Evolutionary conservation across 2,888 invertebrate species (phyloP).

Genomic region (Balanococcus diminutus): DNA sequence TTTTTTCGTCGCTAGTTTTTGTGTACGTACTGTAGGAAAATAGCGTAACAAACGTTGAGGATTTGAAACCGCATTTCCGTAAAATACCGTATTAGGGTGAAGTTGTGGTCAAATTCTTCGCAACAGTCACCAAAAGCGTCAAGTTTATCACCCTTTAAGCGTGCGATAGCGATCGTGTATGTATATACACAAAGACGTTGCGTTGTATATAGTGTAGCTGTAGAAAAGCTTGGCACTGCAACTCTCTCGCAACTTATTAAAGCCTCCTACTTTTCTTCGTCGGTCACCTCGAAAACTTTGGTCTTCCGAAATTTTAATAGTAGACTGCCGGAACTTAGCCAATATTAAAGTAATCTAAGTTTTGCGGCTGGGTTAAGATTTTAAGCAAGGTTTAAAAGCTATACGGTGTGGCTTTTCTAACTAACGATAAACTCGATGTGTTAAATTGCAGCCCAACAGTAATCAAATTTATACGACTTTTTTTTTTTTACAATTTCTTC

Average conservation of each 20-base stretch:
- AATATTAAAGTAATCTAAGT: slow-evolving; percentile 42
- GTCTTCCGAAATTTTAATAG: slow-evolving; percentile 41
- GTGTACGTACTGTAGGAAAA: neutral
- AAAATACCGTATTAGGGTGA: slow-evolving; percentile 37
- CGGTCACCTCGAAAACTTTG: slow-evolving; percentile 40
- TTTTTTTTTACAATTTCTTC: slow-evolving; percentile 38
- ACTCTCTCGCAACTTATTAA: slow-evolving; percentile 37
- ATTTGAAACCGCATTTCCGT: slow-evolving; percentile 39
- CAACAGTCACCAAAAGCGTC: slow-evolving; percentile 40
- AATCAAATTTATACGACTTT: slow-evolving; percentile 36
- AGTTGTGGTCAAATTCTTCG: slow-evolving; percentile 36
- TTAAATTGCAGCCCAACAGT: neutral
- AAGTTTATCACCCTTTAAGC: slow-evolving; percentile 36
- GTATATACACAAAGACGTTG: slow-evolving; percentile 25
- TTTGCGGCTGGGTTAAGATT: slow-evolving; percentile 41
- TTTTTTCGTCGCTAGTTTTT: slow-evolving; percentile 14
- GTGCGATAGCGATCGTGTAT: slow-evolving; percentile 39
- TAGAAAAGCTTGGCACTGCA: slow-evolving; percentile 24
- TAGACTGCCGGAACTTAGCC: slow-evolving; percentile 38
- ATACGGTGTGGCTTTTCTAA: slow-evolving; percentile 39
- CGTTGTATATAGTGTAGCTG: too few species aligned
- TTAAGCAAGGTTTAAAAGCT: slow-evolving; percentile 41
- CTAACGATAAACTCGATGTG: slow-evolving; percentile 24
- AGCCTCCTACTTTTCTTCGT: slow-evolving; percentile 9
- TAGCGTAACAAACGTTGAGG: slow-evolving; percentile 30